Percentiles rank a stretch among this genome's conserved stretches.
Evolutionary conservation across 2,113 vertebrate genomes (phyloP).

Genomic region (Entomyzon cyanotis): DNA sequence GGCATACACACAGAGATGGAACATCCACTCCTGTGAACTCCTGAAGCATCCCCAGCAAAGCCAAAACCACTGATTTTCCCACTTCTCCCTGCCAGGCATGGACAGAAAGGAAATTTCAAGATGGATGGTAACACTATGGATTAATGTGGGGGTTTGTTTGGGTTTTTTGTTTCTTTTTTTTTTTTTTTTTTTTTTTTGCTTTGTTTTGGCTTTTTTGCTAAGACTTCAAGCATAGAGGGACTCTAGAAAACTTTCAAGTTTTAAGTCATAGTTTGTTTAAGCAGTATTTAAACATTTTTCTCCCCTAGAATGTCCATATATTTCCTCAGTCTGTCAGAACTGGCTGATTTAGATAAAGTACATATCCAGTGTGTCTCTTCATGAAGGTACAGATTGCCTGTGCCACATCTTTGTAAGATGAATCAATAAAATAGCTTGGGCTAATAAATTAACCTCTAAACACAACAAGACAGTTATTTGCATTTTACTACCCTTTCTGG

Average conservation of each 20-base stretch:
- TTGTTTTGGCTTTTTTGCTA: not conserved
- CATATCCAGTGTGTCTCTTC: not conserved
- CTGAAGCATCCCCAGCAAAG: not conserved
- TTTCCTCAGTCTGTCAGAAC: not conserved
- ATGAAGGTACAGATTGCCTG: not conserved
- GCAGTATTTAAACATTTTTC: not conserved
- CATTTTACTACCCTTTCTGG: not conserved
- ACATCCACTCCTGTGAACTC: not conserved
- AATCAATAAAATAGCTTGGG: not conserved
- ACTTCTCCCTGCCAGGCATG: rapidly evolving
- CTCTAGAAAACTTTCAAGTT: not conserved
- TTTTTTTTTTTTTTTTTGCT: rapidly evolving
- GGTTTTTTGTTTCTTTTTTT: no score
- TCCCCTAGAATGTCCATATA: not conserved
- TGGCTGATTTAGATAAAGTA: not conserved
- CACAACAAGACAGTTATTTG: not conserved
- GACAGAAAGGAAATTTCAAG: not conserved
- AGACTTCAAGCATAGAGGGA: not conserved
- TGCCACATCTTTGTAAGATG: not conserved
- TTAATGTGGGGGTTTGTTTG: not conserved
- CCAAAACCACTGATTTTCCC: not conserved
- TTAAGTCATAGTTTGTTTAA: not conserved
- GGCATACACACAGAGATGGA: not conserved
- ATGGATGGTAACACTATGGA: not conserved
- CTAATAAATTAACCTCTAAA: not conserved